A percentile compares a stretch with the other conserved stretches of the same genome.
phyloP scores from a whole-genome alignment of 2,888 invertebrate species.

The Andrena bucephala region DNA sequence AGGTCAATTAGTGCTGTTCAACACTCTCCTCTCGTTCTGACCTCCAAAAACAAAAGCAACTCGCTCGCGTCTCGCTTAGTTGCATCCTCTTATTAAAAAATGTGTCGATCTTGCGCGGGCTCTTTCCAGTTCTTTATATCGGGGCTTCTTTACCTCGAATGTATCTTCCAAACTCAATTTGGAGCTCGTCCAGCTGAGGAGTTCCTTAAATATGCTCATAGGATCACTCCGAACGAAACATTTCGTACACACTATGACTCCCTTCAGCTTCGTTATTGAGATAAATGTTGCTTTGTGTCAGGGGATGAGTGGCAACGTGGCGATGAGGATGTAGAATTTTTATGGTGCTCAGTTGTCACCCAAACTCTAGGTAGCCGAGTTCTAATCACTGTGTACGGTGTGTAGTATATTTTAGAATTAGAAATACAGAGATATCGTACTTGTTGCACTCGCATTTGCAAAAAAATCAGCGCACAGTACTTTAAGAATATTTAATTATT shows the following conservation, averaged over 20 bases:
- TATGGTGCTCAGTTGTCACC: background rate
- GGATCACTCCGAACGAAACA: background rate
- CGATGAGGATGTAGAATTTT: background rate
- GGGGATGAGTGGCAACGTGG: too few species aligned
- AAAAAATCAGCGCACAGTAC: too few species aligned
- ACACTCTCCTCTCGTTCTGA: conserved; percentile 79
- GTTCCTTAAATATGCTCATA: too few species aligned
- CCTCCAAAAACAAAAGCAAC: conserved; percentile 76
- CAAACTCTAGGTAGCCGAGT: background rate
- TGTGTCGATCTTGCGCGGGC: conserved; percentile 32
- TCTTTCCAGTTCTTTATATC: background rate
- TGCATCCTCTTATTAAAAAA: conserved; percentile 55
- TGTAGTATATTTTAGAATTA: background rate
- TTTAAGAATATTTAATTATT: too few species aligned
- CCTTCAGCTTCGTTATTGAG: background rate
- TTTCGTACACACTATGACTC: background rate
- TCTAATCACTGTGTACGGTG: background rate
- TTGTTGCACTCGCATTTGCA: background rate
- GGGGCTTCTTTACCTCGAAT: too few species aligned
- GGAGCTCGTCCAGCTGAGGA: too few species aligned
- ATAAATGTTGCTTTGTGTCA: background rate
- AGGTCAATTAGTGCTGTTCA: conserved; percentile 84
- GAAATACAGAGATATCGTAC: background rate
- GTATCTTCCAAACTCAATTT: too few species aligned
- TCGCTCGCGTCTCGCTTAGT: conserved; percentile 52